These are phyloP conservation scores for Pelusios castaneus DNA, from an alignment of 2,113 vertebrate species.

Conservation along the genomic window DNA sequence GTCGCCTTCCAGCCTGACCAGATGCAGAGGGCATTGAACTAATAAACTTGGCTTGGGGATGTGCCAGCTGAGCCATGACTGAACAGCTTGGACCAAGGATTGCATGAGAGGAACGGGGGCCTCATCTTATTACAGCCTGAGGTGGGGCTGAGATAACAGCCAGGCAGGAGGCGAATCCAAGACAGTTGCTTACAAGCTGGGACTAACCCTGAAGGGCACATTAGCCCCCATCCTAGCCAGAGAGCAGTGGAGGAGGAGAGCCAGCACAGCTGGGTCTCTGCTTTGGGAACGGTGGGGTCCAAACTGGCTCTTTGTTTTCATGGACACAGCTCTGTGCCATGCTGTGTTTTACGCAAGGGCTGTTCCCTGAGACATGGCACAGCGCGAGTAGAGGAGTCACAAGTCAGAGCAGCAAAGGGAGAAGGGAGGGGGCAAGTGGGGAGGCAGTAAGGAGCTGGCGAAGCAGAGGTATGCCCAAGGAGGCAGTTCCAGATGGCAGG, in stretches of 20 bases:
- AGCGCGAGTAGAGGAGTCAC: not conserved
- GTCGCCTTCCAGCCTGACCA: not conserved
- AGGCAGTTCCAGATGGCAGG: not conserved
- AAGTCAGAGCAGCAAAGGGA: not conserved
- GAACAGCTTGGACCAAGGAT: not conserved
- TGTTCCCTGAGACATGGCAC: not conserved
- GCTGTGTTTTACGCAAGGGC: not conserved
- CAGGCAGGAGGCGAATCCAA: not conserved
- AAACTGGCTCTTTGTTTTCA: not conserved
- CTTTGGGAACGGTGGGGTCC: constrained; percentile 6
- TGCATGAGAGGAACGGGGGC: not conserved
- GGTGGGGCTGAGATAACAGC: constrained; percentile 8
- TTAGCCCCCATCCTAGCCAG: not conserved
- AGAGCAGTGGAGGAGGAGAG: not conserved
- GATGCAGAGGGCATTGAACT: not conserved
- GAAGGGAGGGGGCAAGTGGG: not conserved
- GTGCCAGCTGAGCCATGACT: not conserved
- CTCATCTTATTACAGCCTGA: not conserved
- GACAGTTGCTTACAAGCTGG: not conserved
- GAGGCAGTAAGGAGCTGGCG: not conserved
- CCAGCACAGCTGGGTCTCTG: not conserved
- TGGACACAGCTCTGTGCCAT: not conserved
- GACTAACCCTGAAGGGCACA: not conserved
- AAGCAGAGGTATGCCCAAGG: not conserved
- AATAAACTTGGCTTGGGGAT: not conserved